A percentile compares a stretch with the other conserved stretches of the same genome.
Conservation (phyloP, 2,113 vertebrate genomes). For the Albula goreensis region DNA sequence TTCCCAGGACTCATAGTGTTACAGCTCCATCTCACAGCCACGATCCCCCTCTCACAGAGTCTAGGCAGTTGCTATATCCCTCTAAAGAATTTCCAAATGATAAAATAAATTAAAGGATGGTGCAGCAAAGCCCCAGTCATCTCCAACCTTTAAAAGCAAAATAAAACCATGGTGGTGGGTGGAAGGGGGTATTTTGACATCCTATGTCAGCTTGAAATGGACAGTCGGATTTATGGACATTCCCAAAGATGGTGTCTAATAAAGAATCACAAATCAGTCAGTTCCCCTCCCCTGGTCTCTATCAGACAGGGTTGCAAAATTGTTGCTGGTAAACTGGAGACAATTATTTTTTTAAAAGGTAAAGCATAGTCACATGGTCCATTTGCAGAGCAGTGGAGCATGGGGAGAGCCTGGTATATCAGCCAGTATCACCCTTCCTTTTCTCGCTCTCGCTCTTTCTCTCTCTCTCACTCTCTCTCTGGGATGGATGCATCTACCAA, state of each 20-base stretch:
- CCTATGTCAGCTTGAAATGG: background rate
- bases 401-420: background rate
- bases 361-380: background rate
- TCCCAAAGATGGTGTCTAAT: background rate
- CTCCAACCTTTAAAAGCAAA: background rate
- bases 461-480: background rate
- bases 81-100: background rate
- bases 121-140: background rate
- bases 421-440: background rate
- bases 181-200: background rate
- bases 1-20: background rate
- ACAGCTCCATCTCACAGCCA: background rate
- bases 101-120: background rate
- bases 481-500: background rate
- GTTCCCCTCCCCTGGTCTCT: background rate
- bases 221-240: background rate
- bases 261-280: background rate
- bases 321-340: slow-evolving; percentile 8
- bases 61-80: background rate
- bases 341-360: slow-evolving; percentile 12
- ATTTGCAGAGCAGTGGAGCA: background rate
- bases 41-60: background rate
- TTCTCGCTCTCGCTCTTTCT: background rate
- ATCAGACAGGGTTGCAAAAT: background rate
- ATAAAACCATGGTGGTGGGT: background rate